These are phyloP conservation scores for Formicarius rufipectus DNA, from an alignment of 2,113 vertebrate species.

Conservation along the genomic window DNA sequence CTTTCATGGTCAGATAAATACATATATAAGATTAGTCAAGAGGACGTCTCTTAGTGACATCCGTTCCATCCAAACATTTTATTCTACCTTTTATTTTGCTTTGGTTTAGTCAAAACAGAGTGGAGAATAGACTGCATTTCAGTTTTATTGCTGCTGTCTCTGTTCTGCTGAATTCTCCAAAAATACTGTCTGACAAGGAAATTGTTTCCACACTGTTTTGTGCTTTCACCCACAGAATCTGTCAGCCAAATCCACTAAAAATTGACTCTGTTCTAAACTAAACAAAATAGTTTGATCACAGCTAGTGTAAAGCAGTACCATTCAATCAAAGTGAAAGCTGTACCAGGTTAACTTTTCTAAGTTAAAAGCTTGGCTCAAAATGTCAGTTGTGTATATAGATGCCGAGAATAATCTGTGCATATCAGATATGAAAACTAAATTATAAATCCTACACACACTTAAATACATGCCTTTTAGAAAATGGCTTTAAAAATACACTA, in stretches of 20 bases:
- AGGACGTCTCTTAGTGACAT: background rate
- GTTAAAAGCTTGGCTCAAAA: background rate
- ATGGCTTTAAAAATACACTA: background rate
- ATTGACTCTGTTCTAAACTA: background rate
- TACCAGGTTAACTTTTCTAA: background rate
- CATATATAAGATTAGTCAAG: background rate
- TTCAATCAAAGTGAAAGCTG: background rate
- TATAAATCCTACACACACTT: background rate
- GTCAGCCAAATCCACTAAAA: background rate
- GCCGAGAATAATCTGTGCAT: background rate
- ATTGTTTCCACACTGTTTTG: constrained; percentile 10
- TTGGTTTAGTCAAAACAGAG: background rate
- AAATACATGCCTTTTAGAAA: background rate
- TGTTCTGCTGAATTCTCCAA: constrained; percentile 15
- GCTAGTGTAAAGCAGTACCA: background rate
- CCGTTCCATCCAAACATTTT: background rate
- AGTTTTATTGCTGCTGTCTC: background rate
- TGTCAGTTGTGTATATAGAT: background rate
- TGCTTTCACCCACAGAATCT: background rate
- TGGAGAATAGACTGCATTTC: background rate
- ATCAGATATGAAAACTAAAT: background rate
- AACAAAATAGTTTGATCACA: background rate
- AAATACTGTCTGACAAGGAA: constrained; percentile 26
- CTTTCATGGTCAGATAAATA: background rate
- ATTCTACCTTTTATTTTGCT: background rate